Conservation (phyloP, 2,888 invertebrate species). For the Hemistola chrysoprasaria region DNA sequence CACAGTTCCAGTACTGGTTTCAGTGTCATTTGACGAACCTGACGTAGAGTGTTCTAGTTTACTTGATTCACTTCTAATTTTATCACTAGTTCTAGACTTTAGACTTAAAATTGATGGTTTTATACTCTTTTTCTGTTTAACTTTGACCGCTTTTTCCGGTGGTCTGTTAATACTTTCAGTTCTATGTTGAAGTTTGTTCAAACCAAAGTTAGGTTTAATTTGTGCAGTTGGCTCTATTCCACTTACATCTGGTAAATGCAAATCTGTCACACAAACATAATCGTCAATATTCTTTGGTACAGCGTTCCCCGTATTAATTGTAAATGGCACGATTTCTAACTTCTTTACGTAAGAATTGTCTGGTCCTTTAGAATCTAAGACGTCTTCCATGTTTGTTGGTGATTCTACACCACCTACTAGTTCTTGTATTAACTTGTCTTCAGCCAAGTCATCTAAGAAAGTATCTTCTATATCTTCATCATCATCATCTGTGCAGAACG, state of each 20-base stretch:
- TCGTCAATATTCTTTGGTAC: conserved; percentile 57
- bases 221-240: conserved; percentile 65
- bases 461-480: conserved; percentile 52
- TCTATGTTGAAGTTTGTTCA: conserved; percentile 67
- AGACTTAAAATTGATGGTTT: conserved; percentile 55
- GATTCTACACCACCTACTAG: conserved; percentile 72
- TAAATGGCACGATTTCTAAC: conserved; percentile 72
- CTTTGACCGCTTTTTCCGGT: conserved; percentile 66
- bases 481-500: conserved; percentile 60
- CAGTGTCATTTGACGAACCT: conserved; percentile 81
- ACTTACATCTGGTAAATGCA: conserved; percentile 61
- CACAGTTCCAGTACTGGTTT: conserved; percentile 75
- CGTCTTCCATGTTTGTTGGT: conserved; percentile 56
- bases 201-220: conserved; percentile 70
- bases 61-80: conserved; percentile 45
- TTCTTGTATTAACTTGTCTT: conserved; percentile 71
- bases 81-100: conserved; percentile 49
- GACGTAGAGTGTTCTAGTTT: conserved; percentile 80
- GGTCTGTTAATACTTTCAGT: conserved; percentile 72
- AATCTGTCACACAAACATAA: conserved; percentile 65
- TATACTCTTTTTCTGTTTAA: conserved; percentile 57
- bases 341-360: conserved; percentile 64
- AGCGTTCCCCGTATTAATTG: conserved; percentile 55
- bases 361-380: conserved; percentile 72
- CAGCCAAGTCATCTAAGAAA: conserved; percentile 56